Conservation (phyloP, 2,888 invertebrate genomes). For the Acronicta alni region DNA sequence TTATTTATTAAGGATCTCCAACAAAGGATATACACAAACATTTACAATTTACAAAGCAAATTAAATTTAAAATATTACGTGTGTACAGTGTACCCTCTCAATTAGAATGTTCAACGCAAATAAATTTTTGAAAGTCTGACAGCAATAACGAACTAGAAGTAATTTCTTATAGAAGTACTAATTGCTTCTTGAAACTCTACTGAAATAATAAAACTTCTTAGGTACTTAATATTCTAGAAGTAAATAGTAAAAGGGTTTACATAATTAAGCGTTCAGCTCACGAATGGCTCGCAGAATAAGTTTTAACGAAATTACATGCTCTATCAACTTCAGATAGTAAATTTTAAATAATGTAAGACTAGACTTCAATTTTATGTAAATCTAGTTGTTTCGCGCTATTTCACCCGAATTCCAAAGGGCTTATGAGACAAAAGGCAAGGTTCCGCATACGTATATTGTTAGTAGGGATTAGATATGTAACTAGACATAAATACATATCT, state of each 20-base stretch:
- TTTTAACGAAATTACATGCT: conserved; percentile 25
- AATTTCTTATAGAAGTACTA: not conserved
- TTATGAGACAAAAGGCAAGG: too few species aligned
- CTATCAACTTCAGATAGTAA: not conserved
- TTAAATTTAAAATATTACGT: too few species aligned
- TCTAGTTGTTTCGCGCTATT: too few species aligned
- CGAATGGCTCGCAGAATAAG: conserved; percentile 18
- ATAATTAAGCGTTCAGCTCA: conserved; percentile 28
- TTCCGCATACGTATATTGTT: too few species aligned
- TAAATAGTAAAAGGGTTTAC: conserved; percentile 37
- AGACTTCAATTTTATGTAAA: too few species aligned
- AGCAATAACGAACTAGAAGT: not conserved
- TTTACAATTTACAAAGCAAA: too few species aligned
- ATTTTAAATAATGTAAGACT: not conserved
- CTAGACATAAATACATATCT: too few species aligned
- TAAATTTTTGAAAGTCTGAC: not conserved
- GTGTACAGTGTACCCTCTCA: too few species aligned
- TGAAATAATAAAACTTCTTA: conserved; percentile 2
- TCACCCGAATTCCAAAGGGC: too few species aligned
- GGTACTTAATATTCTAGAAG: conserved; percentile 35
- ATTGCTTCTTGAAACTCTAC: conserved; percentile 3
- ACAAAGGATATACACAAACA: too few species aligned
- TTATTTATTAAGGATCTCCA: too few species aligned
- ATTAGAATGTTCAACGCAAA: not conserved
- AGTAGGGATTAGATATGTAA: too few species aligned